A percentile compares a stretch with the other conserved stretches of the same genome.
Conservation (phyloP, 2,888 invertebrate species). For the Erebia ligea region DNA sequence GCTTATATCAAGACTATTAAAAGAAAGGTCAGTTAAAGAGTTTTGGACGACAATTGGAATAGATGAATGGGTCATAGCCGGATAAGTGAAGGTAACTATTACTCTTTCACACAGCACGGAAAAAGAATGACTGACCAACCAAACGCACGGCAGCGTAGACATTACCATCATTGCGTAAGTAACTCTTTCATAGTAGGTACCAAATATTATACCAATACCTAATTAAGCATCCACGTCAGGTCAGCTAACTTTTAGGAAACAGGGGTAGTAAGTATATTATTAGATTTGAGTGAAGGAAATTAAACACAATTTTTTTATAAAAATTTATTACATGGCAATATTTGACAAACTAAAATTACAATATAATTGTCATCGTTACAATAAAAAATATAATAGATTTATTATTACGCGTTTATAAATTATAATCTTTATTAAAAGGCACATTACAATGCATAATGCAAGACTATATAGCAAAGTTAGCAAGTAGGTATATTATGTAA, state of each 20-base stretch:
- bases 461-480: conserved; percentile 61
- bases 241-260: too few species aligned
- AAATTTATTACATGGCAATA: conserved; percentile 61
- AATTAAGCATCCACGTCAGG: too few species aligned
- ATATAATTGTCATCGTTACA: conserved; percentile 44
- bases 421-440: conserved; percentile 49
- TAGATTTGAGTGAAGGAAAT: conserved; percentile 3
- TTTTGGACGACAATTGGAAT: too few species aligned
- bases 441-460: conserved; percentile 52
- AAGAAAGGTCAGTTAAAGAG: neutral
- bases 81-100: too few species aligned
- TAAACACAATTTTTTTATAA: conserved; percentile 30
- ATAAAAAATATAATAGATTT: conserved; percentile 37
- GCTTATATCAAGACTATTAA: neutral
- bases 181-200: too few species aligned
- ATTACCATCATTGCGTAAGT: too few species aligned
- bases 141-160: too few species aligned
- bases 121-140: too few species aligned
- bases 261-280: too few species aligned
- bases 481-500: conserved; percentile 47
- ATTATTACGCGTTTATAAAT: conserved; percentile 51
- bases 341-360: conserved; percentile 60
- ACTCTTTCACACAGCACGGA: too few species aligned
- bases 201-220: too few species aligned
- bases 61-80: too few species aligned